These are phyloP conservation scores for Arge pagana DNA, from an alignment of 2,888 invertebrate genomes.

Conservation along the genomic window DNA sequence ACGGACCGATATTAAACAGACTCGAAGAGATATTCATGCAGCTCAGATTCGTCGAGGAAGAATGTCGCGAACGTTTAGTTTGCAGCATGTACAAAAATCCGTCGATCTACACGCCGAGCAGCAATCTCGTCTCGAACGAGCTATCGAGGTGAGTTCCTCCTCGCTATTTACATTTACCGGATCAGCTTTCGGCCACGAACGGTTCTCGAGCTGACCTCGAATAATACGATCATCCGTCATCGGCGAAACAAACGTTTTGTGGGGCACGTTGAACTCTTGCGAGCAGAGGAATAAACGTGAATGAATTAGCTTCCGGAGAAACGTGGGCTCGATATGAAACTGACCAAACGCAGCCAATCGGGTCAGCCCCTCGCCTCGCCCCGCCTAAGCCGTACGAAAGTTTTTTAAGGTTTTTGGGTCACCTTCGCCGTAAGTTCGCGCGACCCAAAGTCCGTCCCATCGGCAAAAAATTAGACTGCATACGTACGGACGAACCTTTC, in stretches of 20 bases:
- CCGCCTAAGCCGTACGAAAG: constrained; percentile 1
- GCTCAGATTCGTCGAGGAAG: constrained; percentile 71
- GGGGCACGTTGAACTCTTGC: too few relatives aligned
- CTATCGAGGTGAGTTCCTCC: constrained; percentile 88
- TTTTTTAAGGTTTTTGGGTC: constrained; percentile 22
- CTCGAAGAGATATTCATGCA: constrained; percentile 76
- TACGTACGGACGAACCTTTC: not conserved
- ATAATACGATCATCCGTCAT: too few relatives aligned
- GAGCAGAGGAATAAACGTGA: constrained; percentile 1
- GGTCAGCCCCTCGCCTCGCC: constrained; percentile 35
- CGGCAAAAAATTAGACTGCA: too few relatives aligned
- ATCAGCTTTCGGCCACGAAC: too few relatives aligned
- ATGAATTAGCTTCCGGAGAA: constrained; percentile 41
- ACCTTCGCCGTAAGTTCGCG: constrained; percentile 3
- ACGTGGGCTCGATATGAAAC: constrained; percentile 40
- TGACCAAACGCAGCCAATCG: constrained; percentile 47
- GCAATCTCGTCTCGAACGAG: constrained; percentile 84
- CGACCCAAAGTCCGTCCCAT: not conserved
- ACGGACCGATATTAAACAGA: constrained; percentile 77
- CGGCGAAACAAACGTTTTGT: too few relatives aligned
- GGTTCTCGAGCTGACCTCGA: too few relatives aligned
- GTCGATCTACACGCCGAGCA: constrained; percentile 79
- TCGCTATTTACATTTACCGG: too few relatives aligned
- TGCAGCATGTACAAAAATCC: constrained; percentile 87
- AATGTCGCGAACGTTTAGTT: constrained; percentile 78